These are phyloP conservation scores for Drosophila parabipectinata DNA, from an alignment of 1,140 invertebrate genomes.

Conservation along the genomic window DNA sequence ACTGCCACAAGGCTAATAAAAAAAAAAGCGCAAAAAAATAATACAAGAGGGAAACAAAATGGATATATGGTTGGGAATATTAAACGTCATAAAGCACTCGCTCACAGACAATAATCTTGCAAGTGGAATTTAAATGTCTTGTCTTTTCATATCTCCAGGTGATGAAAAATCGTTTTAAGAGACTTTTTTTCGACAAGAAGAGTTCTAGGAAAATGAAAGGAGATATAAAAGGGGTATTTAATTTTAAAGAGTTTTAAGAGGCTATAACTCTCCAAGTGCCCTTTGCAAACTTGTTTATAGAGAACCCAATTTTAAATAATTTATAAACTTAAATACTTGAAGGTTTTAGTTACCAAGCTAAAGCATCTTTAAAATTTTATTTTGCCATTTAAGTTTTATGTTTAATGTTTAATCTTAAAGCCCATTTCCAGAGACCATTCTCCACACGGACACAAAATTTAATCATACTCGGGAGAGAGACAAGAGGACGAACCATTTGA, in stretches of 20 bases:
- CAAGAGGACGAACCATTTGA: slow-evolving; percentile 21
- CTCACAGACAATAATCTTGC: slow-evolving; percentile 22
- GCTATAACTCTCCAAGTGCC: too few relatives aligned
- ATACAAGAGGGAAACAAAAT: neutral
- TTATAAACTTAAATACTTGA: too few relatives aligned
- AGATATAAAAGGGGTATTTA: neutral
- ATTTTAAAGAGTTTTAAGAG: too few relatives aligned
- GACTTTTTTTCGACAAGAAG: neutral
- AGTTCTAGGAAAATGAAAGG: neutral
- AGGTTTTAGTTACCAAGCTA: too few relatives aligned
- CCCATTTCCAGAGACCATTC: too few relatives aligned
- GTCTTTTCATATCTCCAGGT: slow-evolving; percentile 1
- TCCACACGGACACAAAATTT: slow-evolving; percentile 7
- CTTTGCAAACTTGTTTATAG: too few relatives aligned
- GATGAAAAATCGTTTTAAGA: slow-evolving; percentile 6
- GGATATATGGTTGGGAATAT: neutral
- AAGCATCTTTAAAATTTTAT: neutral
- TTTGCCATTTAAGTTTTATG: neutral
- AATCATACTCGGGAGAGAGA: slow-evolving; percentile 21
- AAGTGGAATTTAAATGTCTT: slow-evolving; percentile 23
- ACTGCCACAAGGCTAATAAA: slow-evolving; percentile 45
- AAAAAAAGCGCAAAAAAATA: neutral
- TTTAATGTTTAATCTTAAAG: neutral
- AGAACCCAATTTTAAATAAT: too few relatives aligned
- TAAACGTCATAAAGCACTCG: slow-evolving; percentile 23